Conservation (phyloP, 2,888 invertebrate genomes). For the Proisotoma minuta region DNA sequence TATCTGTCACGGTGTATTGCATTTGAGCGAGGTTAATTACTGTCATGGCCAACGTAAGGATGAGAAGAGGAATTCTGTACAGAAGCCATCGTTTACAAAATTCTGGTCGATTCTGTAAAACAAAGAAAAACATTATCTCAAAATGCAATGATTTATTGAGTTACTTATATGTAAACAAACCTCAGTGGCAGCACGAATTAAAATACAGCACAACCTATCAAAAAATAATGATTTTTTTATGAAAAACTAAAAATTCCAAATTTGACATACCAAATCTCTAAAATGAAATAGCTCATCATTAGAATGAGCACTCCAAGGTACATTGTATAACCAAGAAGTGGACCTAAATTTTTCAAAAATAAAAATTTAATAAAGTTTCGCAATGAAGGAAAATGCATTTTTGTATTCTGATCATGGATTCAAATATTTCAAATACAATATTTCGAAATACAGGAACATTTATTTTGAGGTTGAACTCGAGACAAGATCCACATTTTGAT, state of each 20-base stretch:
- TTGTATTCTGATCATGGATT: too few species aligned
- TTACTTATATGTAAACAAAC: constrained; percentile 21
- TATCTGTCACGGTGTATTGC: constrained; percentile 34
- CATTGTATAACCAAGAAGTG: constrained; percentile 24
- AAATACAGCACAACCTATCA: constrained; percentile 32
- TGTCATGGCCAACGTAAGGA: constrained; percentile 28
- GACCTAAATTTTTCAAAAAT: constrained; percentile 11
- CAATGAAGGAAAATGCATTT: too few species aligned
- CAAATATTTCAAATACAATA: too few species aligned
- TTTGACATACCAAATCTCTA: constrained; percentile 39
- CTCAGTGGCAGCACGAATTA: constrained; percentile 34
- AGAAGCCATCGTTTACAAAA: constrained; percentile 32
- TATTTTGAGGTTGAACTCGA: not conserved
- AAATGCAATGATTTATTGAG: not conserved
- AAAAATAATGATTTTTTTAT: too few species aligned
- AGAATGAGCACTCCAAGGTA: constrained; percentile 24
- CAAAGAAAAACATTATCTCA: constrained; percentile 1
- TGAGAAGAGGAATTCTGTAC: constrained; percentile 24
- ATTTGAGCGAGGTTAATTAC: constrained; percentile 35
- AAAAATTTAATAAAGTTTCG: too few species aligned
- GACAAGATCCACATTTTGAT: not conserved
- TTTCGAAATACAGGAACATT: not conserved
- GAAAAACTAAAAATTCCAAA: too few species aligned
- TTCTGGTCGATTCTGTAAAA: constrained; percentile 27
- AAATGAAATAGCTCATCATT: constrained; percentile 32